Evolutionary conservation across 2,797 vertebrate genomes (phyloP).

Genomic region (Syncerus caffer): DNA sequence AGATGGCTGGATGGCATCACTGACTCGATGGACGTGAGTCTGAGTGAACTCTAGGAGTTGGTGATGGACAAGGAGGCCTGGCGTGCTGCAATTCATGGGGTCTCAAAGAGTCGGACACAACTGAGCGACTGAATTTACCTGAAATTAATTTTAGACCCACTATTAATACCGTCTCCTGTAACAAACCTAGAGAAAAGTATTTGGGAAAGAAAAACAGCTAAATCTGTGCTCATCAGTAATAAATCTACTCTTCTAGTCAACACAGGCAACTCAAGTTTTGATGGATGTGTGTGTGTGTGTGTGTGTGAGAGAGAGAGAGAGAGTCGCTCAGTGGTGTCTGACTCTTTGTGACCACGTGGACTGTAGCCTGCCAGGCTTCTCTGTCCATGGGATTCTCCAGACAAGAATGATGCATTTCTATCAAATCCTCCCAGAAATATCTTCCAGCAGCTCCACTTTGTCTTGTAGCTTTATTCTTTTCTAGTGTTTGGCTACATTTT

Average conservation of each 20-base stretch:
- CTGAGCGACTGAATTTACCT: too few relatives aligned
- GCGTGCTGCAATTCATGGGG: too few relatives aligned
- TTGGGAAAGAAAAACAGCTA: background rate
- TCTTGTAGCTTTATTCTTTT: background rate
- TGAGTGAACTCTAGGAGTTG: too few relatives aligned
- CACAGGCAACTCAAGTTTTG: background rate
- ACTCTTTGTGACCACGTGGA: background rate
- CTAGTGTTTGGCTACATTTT: background rate
- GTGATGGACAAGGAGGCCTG: too few relatives aligned
- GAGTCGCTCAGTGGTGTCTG: background rate
- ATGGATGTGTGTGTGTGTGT: background rate
- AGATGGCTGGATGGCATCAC: too few relatives aligned
- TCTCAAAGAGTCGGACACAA: too few relatives aligned
- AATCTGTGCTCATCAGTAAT: background rate
- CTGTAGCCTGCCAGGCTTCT: background rate
- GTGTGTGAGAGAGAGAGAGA: too few relatives aligned
- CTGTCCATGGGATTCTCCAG: background rate
- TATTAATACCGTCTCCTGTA: background rate
- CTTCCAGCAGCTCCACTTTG: background rate
- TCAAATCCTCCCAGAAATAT: background rate
- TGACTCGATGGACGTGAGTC: too few relatives aligned
- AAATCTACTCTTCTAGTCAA: background rate
- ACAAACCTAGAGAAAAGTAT: background rate
- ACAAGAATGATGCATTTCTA: background rate
- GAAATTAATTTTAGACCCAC: background rate